Conservation (phyloP, 2,888 invertebrate species). For the Stegana nigrithorax region DNA sequence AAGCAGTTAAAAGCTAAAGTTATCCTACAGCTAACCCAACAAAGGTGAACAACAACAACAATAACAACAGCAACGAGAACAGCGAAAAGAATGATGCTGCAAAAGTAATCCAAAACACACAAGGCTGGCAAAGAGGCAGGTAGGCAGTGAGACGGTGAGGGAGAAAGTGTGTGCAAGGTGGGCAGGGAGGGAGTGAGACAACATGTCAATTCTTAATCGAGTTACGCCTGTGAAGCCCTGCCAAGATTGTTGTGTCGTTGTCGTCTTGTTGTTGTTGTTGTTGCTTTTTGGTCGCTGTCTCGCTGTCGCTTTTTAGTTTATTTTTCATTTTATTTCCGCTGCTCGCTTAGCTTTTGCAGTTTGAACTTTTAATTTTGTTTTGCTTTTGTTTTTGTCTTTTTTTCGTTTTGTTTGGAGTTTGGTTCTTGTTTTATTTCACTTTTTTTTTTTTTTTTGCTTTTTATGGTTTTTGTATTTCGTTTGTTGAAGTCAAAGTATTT, state of each 20-base stretch:
- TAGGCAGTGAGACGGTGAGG: neutral
- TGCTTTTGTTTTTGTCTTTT: slow-evolving; percentile 5
- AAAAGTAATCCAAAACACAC: no score
- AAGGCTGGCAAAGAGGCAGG: no score
- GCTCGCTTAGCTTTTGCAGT: neutral
- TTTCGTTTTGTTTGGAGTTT: slow-evolving; percentile 24
- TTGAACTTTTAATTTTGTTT: slow-evolving; percentile 22
- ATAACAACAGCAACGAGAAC: neutral
- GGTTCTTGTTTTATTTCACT: slow-evolving; percentile 25
- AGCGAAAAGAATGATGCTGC: neutral
- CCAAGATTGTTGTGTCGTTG: neutral
- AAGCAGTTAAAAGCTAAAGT: no score
- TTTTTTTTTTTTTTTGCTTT: slow-evolving; percentile 18
- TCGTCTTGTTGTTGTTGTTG: slow-evolving; percentile 8
- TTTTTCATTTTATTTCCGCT: neutral
- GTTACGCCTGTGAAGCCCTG: slow-evolving; percentile 51
- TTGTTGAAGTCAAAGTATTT: slow-evolving; percentile 45
- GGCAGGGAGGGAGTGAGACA: slow-evolving; percentile 23
- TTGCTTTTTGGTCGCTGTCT: slow-evolving; percentile 5
- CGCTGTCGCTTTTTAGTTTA: slow-evolving; percentile 6
- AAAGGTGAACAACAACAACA: neutral
- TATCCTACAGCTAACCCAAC: no score
- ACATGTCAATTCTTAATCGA: slow-evolving; percentile 48
- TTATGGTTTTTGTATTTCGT: neutral
- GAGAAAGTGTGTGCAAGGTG: neutral